Evolutionary conservation across 2,113 vertebrate genomes (phyloP), one percentile per base, ranked within the genome.

Genomic region (Leptodactylus fuscus): DNA sequence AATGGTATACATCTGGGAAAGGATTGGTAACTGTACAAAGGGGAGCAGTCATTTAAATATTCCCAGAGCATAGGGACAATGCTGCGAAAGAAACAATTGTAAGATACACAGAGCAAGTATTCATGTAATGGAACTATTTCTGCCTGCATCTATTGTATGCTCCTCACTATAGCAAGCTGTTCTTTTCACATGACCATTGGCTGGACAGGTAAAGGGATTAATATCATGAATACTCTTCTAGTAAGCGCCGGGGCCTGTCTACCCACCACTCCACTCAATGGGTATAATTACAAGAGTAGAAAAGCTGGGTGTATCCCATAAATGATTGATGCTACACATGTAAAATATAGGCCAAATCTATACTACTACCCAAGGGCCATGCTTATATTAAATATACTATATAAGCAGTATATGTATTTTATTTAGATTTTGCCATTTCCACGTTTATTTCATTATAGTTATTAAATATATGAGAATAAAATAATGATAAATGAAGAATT

Each of bases 21-120:
- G 55, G 71, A 83, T 24, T 46, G 53, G 24, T 32, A 24, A 76
- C 82, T 83, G 53, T 83, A 83, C 82, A 83, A 62, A 76, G 71
- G 69, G 53, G 49, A 62, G 53, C 51, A 76, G 82, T 76, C 71
- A 83, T 76, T 83, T 75, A 75, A 83, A 76, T 85, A 78, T 78
- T 85, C 83, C 74, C 83, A 85, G 74, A 78, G 83, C 44, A 38
- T 69, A n/a, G 11, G 22, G 29, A 77, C 74, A 85, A 77, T 69
- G 32, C 58, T 27, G 83, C 65, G 38, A 65, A 69, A 69, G 74
- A 78, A 78, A 85, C 73, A 84, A 67, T 82, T 82, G 18, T 73
- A 53, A 82, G n/a, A 82, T 82, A 82, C 67, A 82, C 82, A 84
- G 82, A 84, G 55, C 71, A 48, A 32, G 81, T 83, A 83, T 84